Evolutionary conservation across 2,888 invertebrate genomes (phyloP).

Genomic region (Mesoligia furuncula): DNA sequence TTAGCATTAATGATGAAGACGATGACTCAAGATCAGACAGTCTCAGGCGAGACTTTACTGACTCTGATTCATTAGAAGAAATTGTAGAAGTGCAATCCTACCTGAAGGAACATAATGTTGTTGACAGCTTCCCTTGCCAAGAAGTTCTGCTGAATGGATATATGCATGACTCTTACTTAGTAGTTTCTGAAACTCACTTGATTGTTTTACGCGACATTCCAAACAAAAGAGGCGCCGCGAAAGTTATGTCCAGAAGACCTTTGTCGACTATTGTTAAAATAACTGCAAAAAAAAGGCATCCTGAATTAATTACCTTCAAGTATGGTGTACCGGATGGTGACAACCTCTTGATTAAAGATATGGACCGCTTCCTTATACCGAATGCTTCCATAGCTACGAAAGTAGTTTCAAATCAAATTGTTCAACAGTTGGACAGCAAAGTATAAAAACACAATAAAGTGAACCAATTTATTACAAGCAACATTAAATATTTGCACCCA

Average conservation of each 20-base stretch:
- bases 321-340: constrained; percentile 97
- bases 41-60: constrained; percentile 82
- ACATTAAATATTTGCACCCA: neutral
- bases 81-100: constrained; percentile 95
- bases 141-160: constrained; percentile 97
- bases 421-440: constrained; percentile 86
- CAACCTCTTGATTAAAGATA: constrained; percentile 94
- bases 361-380: constrained; percentile 98
- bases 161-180: constrained; percentile 96
- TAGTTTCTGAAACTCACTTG: constrained; percentile 96
- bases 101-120: constrained; percentile 95
- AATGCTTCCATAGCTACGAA: constrained; percentile 97
- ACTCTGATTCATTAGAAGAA: constrained; percentile 93
- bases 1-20: constrained; percentile 97
- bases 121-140: constrained; percentile 97
- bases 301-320: constrained; percentile 99
- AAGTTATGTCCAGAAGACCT: constrained; percentile 96
- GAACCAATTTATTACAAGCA: neutral
- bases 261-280: constrained; percentile 98
- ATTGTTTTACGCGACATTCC: constrained; percentile 95
- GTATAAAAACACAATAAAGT: constrained; percentile 38
- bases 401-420: constrained; percentile 96
- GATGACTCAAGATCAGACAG: constrained; percentile 82
- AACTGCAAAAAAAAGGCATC: constrained; percentile 98
- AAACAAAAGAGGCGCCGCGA: constrained; percentile 94